Evolutionary conservation across 2,888 invertebrate genomes (phyloP).

Genomic region (Callyntrura guangdongensis): DNA sequence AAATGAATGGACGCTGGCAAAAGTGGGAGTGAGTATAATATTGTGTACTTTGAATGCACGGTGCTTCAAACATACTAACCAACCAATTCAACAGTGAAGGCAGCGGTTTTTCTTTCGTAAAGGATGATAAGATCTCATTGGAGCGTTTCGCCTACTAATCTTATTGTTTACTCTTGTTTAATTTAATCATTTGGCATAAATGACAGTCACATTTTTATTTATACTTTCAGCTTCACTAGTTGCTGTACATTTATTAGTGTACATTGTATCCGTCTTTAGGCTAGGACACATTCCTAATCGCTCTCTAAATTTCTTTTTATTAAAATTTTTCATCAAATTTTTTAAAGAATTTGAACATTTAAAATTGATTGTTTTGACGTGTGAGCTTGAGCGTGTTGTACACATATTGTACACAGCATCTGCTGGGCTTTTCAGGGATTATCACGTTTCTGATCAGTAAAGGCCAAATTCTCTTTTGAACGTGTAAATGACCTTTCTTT

Average conservation of each 20-base stretch:
- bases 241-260: neutral
- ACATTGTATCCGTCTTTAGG: neutral
- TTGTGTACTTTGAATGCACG: neutral
- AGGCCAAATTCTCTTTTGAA: constrained; percentile 34
- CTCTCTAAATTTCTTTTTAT: constrained; percentile 27
- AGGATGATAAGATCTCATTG: constrained; percentile 20
- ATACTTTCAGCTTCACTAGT: constrained; percentile 35
- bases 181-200: constrained; percentile 45
- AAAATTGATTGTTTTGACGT: constrained; percentile 59
- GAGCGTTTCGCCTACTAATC: constrained; percentile 30
- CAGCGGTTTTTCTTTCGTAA: constrained; percentile 23
- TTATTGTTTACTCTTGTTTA: constrained; percentile 43
- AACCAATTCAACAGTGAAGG: neutral
- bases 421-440: neutral
- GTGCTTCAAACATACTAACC: neutral
- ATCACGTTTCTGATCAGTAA: constrained; percentile 45
- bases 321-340: constrained; percentile 1
- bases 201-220: constrained; percentile 19
- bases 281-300: neutral
- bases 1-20: neutral
- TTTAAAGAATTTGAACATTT: constrained; percentile 28
- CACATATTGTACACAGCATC: neutral
- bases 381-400: constrained; percentile 7
- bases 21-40: neutral
- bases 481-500: constrained; percentile 69